Percentiles rank a stretch among this genome's conserved stretches.
These are phyloP conservation scores for Cataglyphis albicans DNA, from an alignment of 2,888 invertebrate species.

Conservation along the genomic window DNA sequence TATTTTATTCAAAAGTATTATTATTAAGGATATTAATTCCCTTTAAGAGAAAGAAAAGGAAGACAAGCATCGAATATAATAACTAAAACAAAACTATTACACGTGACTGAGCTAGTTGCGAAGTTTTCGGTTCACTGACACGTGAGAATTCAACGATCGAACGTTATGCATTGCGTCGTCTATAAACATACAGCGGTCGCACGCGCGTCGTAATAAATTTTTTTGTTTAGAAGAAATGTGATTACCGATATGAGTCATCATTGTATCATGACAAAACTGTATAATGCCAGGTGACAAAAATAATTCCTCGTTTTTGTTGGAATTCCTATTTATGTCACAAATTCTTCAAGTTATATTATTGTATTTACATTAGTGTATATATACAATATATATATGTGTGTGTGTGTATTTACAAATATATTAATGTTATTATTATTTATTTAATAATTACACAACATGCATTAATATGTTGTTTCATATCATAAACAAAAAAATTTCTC, in stretches of 20 bases:
- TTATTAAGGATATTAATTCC: conserved; percentile 17
- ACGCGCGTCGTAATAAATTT: conserved; percentile 25
- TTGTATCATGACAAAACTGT: neutral
- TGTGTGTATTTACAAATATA: neutral
- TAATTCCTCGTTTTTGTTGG: neutral
- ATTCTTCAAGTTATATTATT: neutral
- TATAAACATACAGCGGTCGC: conserved; percentile 46
- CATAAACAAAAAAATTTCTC: neutral
- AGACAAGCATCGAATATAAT: neutral
- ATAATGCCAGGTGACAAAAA: conserved; percentile 16
- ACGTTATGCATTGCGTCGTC: conserved; percentile 34
- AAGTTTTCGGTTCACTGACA: conserved; percentile 60
- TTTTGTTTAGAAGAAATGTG: conserved; percentile 48
- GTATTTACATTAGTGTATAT: too few relatives aligned
- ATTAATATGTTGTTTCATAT: neutral
- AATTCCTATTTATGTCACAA: neutral
- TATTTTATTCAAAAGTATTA: neutral
- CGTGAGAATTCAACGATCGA: conserved; percentile 62
- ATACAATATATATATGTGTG: too few relatives aligned
- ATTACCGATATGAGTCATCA: neutral
- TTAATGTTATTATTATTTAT: neutral
- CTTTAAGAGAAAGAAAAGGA: neutral
- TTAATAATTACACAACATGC: neutral
- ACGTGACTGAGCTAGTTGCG: conserved; percentile 24
- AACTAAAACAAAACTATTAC: conserved; percentile 39